Conservation (phyloP, 2,113 vertebrate genomes). For the Corythornis vintsioides region DNA sequence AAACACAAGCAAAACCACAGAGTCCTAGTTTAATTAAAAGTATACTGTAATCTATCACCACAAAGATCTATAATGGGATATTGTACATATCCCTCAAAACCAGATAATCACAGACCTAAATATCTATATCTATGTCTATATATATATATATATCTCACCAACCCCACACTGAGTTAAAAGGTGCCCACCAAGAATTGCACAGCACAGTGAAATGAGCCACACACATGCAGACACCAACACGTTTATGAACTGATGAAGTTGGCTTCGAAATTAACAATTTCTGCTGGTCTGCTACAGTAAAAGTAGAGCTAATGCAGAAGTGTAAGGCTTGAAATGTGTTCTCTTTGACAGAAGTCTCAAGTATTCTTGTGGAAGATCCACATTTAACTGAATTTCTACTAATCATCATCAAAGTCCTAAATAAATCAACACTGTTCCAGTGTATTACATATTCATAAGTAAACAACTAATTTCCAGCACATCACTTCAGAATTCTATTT, state of each 20-base stretch:
- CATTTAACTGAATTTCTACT: neutral
- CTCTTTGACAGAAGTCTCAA: neutral
- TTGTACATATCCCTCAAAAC: neutral
- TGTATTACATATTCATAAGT: neutral
- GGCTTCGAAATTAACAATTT: neutral
- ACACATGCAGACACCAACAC: neutral
- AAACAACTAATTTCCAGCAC: neutral
- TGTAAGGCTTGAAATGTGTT: neutral
- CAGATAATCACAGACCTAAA: neutral
- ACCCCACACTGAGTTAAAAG: neutral
- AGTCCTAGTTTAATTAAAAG: neutral
- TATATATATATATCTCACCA: neutral
- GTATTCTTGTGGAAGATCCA: neutral
- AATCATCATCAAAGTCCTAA: neutral
- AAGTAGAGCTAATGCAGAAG: neutral
- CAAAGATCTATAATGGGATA: neutral
- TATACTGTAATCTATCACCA: neutral
- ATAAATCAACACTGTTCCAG: neutral
- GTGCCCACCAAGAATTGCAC: neutral
- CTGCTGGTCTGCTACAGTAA: neutral
- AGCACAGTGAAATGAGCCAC: neutral
- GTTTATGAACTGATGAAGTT: rapidly evolving
- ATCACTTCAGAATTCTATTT: neutral
- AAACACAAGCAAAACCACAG: neutral
- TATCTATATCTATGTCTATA: neutral